phyloP scores from a whole-genome alignment of 2,113 vertebrate genomes.

The Datnioides undecimradiatus region DNA sequence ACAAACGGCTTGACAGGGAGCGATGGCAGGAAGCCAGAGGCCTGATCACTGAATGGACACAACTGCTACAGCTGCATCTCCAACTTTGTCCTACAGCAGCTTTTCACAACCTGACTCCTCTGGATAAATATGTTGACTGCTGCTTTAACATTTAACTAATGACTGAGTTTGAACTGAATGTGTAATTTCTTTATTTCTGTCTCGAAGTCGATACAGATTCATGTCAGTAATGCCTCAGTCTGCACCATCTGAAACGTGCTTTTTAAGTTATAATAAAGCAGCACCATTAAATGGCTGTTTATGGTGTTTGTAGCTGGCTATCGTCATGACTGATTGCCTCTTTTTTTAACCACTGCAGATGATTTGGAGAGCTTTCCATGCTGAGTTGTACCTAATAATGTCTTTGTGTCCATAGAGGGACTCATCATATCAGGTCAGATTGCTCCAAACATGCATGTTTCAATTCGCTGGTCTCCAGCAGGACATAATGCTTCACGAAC shows the following conservation, averaged over 20 bases:
- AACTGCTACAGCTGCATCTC: neutral
- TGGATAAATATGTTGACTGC: neutral
- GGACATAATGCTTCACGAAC: slow-evolving; percentile 30
- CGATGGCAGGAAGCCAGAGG: slow-evolving; percentile 6
- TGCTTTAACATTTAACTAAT: neutral
- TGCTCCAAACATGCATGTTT: slow-evolving; percentile 6
- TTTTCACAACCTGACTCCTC: neutral
- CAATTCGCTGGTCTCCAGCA: slow-evolving; percentile 14
- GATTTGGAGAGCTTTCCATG: neutral
- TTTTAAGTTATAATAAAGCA: neutral
- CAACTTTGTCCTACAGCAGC: neutral
- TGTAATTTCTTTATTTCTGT: neutral
- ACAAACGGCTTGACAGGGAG: slow-evolving; percentile 27
- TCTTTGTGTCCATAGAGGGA: neutral
- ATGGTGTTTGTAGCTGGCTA: neutral
- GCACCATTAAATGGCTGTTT: too few relatives aligned
- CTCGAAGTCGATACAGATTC: neutral
- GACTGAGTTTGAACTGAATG: neutral
- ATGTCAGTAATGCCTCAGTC: neutral
- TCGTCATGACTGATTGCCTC: neutral
- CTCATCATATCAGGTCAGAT: neutral
- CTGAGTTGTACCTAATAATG: neutral
- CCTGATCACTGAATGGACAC: neutral
- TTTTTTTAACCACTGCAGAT: neutral
- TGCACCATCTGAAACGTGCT: neutral